Evolutionary conservation across 1,140 invertebrate species (phyloP), one percentile per base, ranked within the genome.

Genomic region (Dufourea novaeangliae): DNA sequence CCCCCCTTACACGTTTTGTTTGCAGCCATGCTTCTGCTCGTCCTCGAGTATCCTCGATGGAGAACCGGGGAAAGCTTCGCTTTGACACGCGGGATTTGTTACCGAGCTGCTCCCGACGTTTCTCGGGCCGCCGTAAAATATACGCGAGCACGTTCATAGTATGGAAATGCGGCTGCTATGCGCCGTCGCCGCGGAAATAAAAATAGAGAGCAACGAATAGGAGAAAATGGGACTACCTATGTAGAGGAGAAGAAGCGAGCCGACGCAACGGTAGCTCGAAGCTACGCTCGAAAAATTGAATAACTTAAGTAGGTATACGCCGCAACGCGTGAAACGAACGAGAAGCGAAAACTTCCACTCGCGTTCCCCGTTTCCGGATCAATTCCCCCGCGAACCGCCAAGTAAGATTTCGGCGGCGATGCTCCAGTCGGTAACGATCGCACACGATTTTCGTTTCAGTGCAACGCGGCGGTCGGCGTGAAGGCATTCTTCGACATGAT

Each of bases 401-500:
- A n/a, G n/a, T n/a, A n/a, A n/a, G n/a, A n/a, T n/a, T n/a, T n/a
- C n/a, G n/a, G n/a, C n/a, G n/a, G n/a, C n/a, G n/a, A n/a, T n/a
- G n/a, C n/a, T n/a, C 10, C 50, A 8, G 5, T 5, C 2, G 20
- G 2, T 10, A 25, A 25, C 22, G 22, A 52, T 11, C 22, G 34
- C 8, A 1, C 8, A 25, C 17, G 5, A 75, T 83, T 89, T n/a
- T 85, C 72, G n/a, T 94, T 94, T 12, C 93, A 99, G 98, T 99
- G 98, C 92, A 98, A 99, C 92, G 97, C 98, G 29, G 98, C 98
- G 0, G 97, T 99, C n/a, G 98, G 98, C 2, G 98, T 99, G 78
- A 99, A 99, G 91, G 96, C 97, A 1, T 98, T 99, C 91, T 99
- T 99, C 93, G 98, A 99, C 92, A 98, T 99, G 97, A 98, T 99